Conservation (phyloP, 1,140 invertebrate species). For the Hyphantria cunea region DNA sequence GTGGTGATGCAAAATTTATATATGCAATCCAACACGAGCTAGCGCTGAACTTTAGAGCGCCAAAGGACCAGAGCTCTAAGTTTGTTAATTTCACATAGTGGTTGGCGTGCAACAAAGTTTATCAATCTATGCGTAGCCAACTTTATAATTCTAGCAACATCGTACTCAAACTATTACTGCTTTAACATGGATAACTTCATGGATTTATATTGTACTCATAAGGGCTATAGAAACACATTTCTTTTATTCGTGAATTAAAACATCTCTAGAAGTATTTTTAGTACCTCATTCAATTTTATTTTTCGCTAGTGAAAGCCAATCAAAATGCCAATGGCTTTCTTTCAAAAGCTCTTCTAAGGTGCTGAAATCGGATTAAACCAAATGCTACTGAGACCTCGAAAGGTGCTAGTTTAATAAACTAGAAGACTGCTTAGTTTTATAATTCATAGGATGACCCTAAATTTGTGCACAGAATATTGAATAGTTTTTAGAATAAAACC, state of each 20-base stretch:
- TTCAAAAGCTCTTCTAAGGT: slow-evolving; percentile 20
- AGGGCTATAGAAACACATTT: no score
- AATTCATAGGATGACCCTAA: no score
- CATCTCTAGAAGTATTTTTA: background rate
- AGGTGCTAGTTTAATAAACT: no score
- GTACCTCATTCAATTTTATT: slow-evolving; percentile 4
- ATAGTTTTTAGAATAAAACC: background rate
- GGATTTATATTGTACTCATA: background rate
- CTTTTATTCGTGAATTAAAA: no score
- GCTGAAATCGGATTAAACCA: slow-evolving; percentile 21
- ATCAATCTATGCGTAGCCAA: slow-evolving; percentile 61
- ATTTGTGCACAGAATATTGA: no score
- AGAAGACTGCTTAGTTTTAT: no score
- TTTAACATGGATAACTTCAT: slow-evolving; percentile 10
- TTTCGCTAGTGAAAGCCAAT: slow-evolving; percentile 22
- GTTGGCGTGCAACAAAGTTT: slow-evolving; percentile 63
- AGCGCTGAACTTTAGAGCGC: slow-evolving; percentile 35
- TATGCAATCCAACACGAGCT: slow-evolving; percentile 44
- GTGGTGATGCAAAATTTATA: slow-evolving; percentile 43
- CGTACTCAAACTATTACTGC: slow-evolving; percentile 10
- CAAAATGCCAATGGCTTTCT: slow-evolving; percentile 25
- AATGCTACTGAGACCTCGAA: slow-evolving; percentile 13
- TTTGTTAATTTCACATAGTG: slow-evolving; percentile 73
- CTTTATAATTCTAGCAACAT: slow-evolving; percentile 49
- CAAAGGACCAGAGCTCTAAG: slow-evolving; percentile 55